Evolutionary conservation across 2,888 invertebrate genomes (phyloP).

Genomic region (Luperina testacea): DNA sequence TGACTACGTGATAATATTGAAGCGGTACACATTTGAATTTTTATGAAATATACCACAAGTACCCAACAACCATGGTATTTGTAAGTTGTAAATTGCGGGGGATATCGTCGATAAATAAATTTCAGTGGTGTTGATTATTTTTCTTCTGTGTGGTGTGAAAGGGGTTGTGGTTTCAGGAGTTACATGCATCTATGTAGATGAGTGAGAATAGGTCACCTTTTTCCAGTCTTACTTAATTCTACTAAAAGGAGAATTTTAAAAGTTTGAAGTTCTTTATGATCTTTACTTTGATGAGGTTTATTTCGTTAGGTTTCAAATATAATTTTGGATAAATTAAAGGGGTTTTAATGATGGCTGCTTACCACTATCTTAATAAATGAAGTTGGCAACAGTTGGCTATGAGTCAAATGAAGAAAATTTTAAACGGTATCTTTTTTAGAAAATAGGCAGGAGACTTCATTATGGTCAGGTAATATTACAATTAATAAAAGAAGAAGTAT

Average conservation of each 20-base stretch:
- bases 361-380: not conserved
- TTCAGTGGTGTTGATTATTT: slow-evolving; percentile 22
- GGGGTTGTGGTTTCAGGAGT: not conserved
- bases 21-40: slow-evolving; percentile 71
- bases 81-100: slow-evolving; percentile 38
- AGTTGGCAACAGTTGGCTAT: not conserved
- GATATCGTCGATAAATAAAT: slow-evolving; percentile 24
- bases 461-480: not conserved
- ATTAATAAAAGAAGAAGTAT: not conserved
- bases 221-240: not conserved
- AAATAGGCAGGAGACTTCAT: not conserved
- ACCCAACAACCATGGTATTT: slow-evolving; percentile 41
- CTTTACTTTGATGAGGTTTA: not conserved
- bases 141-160: not conserved
- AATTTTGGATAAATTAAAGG: not conserved
- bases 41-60: slow-evolving; percentile 72
- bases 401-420: not conserved
- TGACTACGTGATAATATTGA: slow-evolving; percentile 62
- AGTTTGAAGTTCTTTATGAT: not conserved
- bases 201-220: not conserved
- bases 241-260: not conserved
- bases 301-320: not conserved
- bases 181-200: not conserved
- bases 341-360: not conserved
- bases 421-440: not conserved